Percentiles rank a stretch among this genome's conserved stretches.
These are phyloP conservation scores for Cephalopterus ornatus DNA, from an alignment of 2,113 vertebrate genomes.

Conservation along the genomic window DNA sequence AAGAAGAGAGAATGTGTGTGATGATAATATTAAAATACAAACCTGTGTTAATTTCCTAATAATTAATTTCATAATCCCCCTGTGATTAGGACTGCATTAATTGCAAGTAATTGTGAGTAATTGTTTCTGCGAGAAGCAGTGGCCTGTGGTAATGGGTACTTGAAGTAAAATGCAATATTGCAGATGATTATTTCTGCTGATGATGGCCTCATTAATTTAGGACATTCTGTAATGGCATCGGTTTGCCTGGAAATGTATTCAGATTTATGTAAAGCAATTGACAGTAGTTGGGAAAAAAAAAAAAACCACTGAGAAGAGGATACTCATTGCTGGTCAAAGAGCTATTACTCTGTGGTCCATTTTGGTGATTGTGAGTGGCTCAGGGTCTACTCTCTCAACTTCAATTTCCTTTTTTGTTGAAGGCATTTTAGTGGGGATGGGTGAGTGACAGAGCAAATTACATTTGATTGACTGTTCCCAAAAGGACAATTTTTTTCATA, in stretches of 20 bases:
- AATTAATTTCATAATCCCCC: too few species aligned
- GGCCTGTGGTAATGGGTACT: not conserved
- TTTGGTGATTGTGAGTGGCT: not conserved
- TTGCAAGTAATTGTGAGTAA: conserved; percentile 6
- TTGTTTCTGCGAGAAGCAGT: not conserved
- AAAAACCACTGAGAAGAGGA: not conserved
- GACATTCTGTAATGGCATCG: not conserved
- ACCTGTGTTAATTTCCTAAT: not conserved
- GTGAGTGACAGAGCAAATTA: conserved; percentile 16
- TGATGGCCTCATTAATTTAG: conserved; percentile 16
- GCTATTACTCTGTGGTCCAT: not conserved
- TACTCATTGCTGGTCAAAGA: not conserved
- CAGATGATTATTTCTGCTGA: not conserved
- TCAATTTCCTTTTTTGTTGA: conserved; percentile 4
- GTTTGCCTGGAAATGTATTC: not conserved
- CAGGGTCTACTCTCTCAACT: not conserved
- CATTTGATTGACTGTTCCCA: not conserved
- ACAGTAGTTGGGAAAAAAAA: not conserved
- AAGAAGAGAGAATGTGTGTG: not conserved
- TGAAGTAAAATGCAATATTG: not conserved
- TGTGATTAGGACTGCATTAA: not conserved
- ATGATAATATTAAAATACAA: not conserved
- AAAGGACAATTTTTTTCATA: not conserved
- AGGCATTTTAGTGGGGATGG: not conserved
- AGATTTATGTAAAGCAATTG: conserved; percentile 22